Percentiles rank a stretch among this genome's conserved stretches.
Evolutionary conservation across 2,888 invertebrate species (phyloP).

Genomic region (Eilema sororculum): DNA sequence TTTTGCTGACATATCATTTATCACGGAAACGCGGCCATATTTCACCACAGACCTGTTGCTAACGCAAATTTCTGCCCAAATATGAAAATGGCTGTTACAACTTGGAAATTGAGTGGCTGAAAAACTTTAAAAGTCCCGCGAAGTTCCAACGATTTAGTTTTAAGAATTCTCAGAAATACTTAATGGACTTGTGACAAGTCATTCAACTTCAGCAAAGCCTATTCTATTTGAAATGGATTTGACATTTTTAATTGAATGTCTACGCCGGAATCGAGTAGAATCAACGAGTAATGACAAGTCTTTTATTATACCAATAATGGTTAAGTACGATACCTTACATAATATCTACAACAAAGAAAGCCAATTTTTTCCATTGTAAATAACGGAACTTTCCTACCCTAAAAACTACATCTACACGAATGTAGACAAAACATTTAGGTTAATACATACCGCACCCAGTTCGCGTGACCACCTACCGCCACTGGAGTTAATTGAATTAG

Average conservation of each 20-base stretch:
- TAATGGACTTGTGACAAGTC: slow-evolving; percentile 25
- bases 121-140: slow-evolving; percentile 18
- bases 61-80: slow-evolving; percentile 29
- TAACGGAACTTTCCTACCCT: slow-evolving; percentile 19
- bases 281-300: slow-evolving; percentile 8
- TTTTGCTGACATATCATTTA: slow-evolving; percentile 38
- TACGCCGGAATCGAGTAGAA: not conserved
- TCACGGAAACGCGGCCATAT: slow-evolving; percentile 32
- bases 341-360: not conserved
- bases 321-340: not conserved
- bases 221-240: slow-evolving; percentile 19
- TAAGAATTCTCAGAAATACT: slow-evolving; percentile 14
- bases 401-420: slow-evolving; percentile 17
- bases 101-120: slow-evolving; percentile 32
- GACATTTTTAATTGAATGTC: slow-evolving; percentile 20
- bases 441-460: slow-evolving; percentile 51
- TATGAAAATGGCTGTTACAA: slow-evolving; percentile 30
- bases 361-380: not conserved
- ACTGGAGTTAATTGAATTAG: slow-evolving; percentile 77
- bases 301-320: not conserved
- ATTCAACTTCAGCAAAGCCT: slow-evolving; percentile 17
- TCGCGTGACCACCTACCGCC: slow-evolving; percentile 68
- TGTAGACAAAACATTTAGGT: slow-evolving; percentile 42
- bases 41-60: slow-evolving; percentile 41
- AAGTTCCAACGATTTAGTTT: slow-evolving; percentile 27